Base-by-base conservation (phyloP, 64 coral and sea anemone genomes). In the Dendronephthya gigantea region DNA sequence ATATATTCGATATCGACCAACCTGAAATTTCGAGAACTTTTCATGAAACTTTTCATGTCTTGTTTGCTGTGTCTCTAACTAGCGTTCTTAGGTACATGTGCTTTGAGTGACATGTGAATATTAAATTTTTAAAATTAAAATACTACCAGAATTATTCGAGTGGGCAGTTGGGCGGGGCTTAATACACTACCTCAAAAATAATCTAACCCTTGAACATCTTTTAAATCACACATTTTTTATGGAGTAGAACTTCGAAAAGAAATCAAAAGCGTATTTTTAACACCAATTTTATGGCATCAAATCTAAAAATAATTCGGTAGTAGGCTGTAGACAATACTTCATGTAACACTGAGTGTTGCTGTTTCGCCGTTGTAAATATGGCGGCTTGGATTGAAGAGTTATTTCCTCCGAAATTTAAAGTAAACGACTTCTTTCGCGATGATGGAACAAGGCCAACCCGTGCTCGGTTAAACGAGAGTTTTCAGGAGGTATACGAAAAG, bases 401-500 rank as follows among this genome's bases (percentile, higher is more conserved):
- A 35, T 79, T 79, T 39, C 72, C 72, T 36, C 72, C 72, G 37
- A 79, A 34, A 35, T 79, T 79, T 79, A 79, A 79, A 16, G 9
- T 79, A 17, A 79, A 35, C 72, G 36, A 39, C 36, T 79, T 7
- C 0, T 79, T 79, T 33, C 0, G 37, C 29, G 9, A 36, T 29
- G 72, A 79, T 79, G 32, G 29, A 9, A 79, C 19, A 19, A 79
- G 10, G 22, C 19, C 2, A 34, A 79, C 14, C 15, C 19, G 72
- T 35, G 27, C 72, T 15, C 55, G 55, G 25, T 62, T 23, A 7
- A 22, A 62, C 25, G 55, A 62, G 7, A 27, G 25, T 62, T 19
- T 79, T 79, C 72, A 79, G 72, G 10, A 79, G 37, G 29, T 79
- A 79, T 79, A 79, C 22, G 72, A 79, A 79, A 34, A 79, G 31